A percentile compares a stretch with the other conserved stretches of the same genome.
These are phyloP conservation scores for Pseudonaja textilis DNA, from an alignment of 2,113 vertebrate genomes.

Conservation along the genomic window DNA sequence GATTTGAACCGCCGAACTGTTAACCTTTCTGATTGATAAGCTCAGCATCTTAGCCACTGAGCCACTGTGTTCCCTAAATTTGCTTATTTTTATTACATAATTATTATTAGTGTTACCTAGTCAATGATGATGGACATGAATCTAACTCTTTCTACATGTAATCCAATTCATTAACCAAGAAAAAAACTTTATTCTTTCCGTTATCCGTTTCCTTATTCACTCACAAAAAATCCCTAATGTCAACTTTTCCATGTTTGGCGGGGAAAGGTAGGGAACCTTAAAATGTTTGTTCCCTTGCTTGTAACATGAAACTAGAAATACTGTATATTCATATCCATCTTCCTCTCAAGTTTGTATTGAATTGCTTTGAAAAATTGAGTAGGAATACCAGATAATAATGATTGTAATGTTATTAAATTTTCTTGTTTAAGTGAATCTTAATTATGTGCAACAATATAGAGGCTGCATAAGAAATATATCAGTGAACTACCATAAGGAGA, in stretches of 20 bases:
- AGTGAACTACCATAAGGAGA: conserved; percentile 50
- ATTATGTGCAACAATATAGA: neutral
- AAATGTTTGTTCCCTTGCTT: neutral
- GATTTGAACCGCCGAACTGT: too few species aligned
- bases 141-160: neutral
- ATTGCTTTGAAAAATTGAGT: neutral
- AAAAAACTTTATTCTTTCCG: neutral
- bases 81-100: neutral
- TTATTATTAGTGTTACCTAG: neutral
- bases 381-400: neutral
- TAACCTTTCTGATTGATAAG: too few species aligned
- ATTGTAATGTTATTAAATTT: neutral
- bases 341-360: neutral
- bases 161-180: neutral
- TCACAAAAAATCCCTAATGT: neutral
- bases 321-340: neutral
- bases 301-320: neutral
- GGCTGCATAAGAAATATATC: accelerated
- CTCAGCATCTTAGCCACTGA: too few species aligned
- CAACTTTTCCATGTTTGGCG: neutral
- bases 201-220: neutral
- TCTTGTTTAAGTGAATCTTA: neutral
- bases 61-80: too few species aligned
- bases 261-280: neutral
- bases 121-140: neutral